Evolutionary conservation across 2,888 invertebrate genomes (phyloP).

Genomic region (Podabrus alpinus): DNA sequence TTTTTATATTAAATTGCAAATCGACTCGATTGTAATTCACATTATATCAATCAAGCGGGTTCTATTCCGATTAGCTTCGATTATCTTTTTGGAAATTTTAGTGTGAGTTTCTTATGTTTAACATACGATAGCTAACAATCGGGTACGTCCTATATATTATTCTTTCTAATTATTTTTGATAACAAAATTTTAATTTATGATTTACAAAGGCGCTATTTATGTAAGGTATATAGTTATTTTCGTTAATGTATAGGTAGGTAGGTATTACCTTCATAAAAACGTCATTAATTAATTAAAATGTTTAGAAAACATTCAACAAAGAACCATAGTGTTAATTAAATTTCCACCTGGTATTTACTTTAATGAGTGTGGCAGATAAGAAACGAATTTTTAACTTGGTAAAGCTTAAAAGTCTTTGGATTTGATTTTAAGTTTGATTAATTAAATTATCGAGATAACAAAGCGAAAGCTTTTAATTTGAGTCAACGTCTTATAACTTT

Average conservation of each 20-base stretch:
- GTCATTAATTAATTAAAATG: neutral
- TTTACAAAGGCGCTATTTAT: neutral
- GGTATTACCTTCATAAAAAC: neutral
- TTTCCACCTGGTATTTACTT: constrained; percentile 1
- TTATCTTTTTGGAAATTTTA: neutral
- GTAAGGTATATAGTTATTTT: neutral
- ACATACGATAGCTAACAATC: too few relatives aligned
- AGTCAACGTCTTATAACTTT: constrained; percentile 4
- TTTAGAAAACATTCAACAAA: neutral
- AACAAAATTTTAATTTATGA: neutral
- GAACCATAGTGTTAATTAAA: neutral
- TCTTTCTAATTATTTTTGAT: too few relatives aligned
- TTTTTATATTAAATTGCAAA: neutral
- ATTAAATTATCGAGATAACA: constrained; percentile 14
- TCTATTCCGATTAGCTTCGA: neutral
- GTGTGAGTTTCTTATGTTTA: too few relatives aligned
- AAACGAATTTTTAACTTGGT: constrained; percentile 10
- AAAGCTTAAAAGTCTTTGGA: constrained; percentile 8
- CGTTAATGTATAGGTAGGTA: too few relatives aligned
- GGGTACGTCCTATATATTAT: too few relatives aligned
- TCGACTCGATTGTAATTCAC: neutral
- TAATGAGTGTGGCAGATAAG: neutral
- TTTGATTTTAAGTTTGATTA: constrained; percentile 6
- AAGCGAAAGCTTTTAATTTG: constrained; percentile 9
- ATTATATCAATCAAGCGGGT: neutral